Evolutionary conservation across 2,888 invertebrate species (phyloP).

Genomic region (Conistra vaccinii): DNA sequence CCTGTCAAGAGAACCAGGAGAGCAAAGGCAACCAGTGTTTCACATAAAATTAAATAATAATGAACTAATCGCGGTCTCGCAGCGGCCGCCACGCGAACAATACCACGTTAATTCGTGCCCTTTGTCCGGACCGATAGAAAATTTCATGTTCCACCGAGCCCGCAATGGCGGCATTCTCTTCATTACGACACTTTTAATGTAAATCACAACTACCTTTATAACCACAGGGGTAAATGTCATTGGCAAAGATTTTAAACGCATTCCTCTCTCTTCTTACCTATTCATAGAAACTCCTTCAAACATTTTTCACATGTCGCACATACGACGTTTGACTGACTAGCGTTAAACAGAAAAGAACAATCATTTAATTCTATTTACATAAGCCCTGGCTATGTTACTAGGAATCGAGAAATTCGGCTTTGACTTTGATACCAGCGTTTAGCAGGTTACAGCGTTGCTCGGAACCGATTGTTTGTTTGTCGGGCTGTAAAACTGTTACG

Average conservation of each 20-base stretch:
- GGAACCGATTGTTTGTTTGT: constrained; percentile 90
- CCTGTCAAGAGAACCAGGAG: constrained; percentile 59
- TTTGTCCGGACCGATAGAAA: constrained; percentile 89
- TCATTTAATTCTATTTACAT: constrained; percentile 66
- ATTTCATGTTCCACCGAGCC: constrained; percentile 86
- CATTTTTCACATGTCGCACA: constrained; percentile 48
- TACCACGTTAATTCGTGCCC: constrained; percentile 86
- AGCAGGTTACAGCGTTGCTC: constrained; percentile 83
- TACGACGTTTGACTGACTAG: constrained; percentile 64
- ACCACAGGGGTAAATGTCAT: constrained; percentile 71
- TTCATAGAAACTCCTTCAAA: constrained; percentile 42
- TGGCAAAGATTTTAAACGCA: constrained; percentile 62
- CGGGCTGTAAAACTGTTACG: constrained; percentile 88
- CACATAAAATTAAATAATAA: constrained; percentile 89
- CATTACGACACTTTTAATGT: constrained; percentile 86
- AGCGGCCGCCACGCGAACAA: constrained; percentile 82
- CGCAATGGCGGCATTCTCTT: constrained; percentile 83
- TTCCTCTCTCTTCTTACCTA: constrained; percentile 23
- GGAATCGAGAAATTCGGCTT: constrained; percentile 83
- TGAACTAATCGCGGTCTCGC: constrained; percentile 84
- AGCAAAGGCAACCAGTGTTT: constrained; percentile 67
- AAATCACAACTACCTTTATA: constrained; percentile 85
- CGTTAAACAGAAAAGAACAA: constrained; percentile 67
- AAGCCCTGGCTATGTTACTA: constrained; percentile 74
- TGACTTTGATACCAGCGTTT: constrained; percentile 86